Evolutionary conservation across 2,888 invertebrate species (phyloP).

Genomic region (Drosophila multiciliata): DNA sequence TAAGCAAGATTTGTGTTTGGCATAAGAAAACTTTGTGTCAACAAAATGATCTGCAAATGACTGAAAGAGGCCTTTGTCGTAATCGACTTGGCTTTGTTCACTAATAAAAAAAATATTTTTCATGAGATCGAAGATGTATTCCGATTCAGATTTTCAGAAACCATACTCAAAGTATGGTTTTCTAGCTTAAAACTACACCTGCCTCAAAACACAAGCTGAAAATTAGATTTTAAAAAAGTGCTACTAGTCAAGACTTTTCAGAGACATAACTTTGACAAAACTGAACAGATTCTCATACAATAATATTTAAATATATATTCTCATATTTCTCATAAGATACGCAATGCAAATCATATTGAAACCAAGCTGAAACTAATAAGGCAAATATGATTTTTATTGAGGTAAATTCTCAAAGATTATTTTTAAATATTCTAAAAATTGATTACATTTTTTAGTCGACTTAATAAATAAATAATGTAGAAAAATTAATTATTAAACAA

Average conservation of each 20-base stretch:
- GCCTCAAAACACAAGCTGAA: not conserved
- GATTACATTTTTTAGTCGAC: not conserved
- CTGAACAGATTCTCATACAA: not conserved
- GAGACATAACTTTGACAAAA: not conserved
- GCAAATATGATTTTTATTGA: not conserved
- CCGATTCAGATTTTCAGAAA: not conserved
- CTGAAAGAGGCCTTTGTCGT: not conserved
- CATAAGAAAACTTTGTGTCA: too few relatives aligned
- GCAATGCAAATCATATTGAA: not conserved
- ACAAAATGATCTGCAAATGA: not conserved
- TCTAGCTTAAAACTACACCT: not conserved
- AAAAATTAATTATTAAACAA: not conserved
- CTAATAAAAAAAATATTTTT: not conserved
- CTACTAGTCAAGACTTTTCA: not conserved
- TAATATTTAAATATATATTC: not conserved
- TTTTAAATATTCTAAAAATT: not conserved
- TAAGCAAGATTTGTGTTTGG: too few relatives aligned
- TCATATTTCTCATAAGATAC: too few relatives aligned
- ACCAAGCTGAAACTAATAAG: too few relatives aligned
- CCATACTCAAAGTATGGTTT: not conserved
- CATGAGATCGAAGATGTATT: rapidly evolving
- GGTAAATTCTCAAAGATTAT: not conserved
- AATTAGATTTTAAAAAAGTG: not conserved
- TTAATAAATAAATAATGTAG: not conserved
- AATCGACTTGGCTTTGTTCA: not conserved